Percentiles rank a stretch among this genome's conserved stretches.
Conservation (phyloP, 2,888 invertebrate genomes). For the Macrophya annulata region DNA sequence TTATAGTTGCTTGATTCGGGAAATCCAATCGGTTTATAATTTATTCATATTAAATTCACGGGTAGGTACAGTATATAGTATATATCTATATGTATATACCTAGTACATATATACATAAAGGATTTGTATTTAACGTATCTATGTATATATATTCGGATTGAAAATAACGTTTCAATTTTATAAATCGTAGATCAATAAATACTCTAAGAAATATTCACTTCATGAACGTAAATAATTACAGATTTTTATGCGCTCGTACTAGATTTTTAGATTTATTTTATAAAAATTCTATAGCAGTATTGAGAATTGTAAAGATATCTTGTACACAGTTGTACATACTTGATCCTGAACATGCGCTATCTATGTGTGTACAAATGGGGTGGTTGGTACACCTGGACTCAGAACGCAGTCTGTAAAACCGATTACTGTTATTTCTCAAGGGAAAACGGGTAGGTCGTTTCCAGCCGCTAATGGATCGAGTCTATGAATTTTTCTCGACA, state of each 20-base stretch:
- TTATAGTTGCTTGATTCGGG: background rate
- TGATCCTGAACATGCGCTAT: too few relatives aligned
- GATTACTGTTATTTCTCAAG: slow-evolving; percentile 75
- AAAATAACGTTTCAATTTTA: too few relatives aligned
- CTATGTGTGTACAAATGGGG: background rate
- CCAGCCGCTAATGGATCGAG: slow-evolving; percentile 73
- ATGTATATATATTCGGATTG: too few relatives aligned
- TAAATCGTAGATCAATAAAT: background rate
- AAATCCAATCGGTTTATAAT: background rate
- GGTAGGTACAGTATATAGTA: too few relatives aligned
- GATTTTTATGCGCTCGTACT: background rate
- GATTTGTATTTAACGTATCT: too few relatives aligned
- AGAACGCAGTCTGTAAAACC: slow-evolving; percentile 66
- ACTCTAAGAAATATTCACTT: too few relatives aligned
- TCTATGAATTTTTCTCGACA: slow-evolving; percentile 69
- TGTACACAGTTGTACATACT: background rate
- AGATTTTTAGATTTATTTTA: background rate
- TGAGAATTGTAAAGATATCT: slow-evolving; percentile 31
- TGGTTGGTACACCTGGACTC: background rate
- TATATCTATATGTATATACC: too few relatives aligned
- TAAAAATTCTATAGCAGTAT: background rate
- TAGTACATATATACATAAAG: too few relatives aligned
- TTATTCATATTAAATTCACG: background rate
- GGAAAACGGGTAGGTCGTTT: slow-evolving; percentile 67
- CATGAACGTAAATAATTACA: background rate